Base-by-base conservation (phyloP, 2,888 invertebrate species). In the Rutpela maculata region DNA sequence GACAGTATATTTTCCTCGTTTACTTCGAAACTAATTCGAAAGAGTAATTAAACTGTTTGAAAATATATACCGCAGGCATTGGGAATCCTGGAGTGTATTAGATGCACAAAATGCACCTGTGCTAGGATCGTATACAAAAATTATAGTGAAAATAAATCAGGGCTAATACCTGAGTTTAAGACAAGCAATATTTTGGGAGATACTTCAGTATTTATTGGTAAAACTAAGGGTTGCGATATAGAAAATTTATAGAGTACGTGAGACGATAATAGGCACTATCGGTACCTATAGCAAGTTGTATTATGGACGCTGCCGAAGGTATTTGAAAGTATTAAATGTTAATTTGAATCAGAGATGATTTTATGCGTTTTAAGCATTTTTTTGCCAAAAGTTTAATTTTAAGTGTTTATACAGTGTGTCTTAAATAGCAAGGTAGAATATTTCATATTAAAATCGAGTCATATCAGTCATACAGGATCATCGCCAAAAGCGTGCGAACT, bases 71-170 rank as follows among this genome's bases (percentile, higher is more conserved):
- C 15, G 11, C 19, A 63, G 63, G n/a, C 63, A 10, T 17, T 35
- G 15, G 0, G 68, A 18, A 56, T 56, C 31, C 17, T 12, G 69
- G 6, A 57, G 69, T 69, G 59, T 31, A 69, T 69, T 69, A 35
- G 57, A 26, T n/a, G 26, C 55, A 55, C 17, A 19, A 31, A 57
- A 17, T 57, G 69, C 69, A 69, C 69, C 69, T 69, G 69, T 5
- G 59, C 50, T 22, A 12, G 50, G 69, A 31, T 1, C 17, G 59
- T 57, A 69, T 38, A 31, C 59, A 69, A 69, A 69, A 69, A 69
- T 69, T 69, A 69, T 69, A 26, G 69, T 31, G 17, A 17, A 19
- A 59, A 57, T 69, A 69, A 69, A 69, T 69, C 26, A 57, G 59
- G 55, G 22, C 57, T 69, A 69, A 26, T 18, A 38, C 63, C 59